Conservation (phyloP, 2,113 vertebrate genomes). For the Cyprinodon variegatus region DNA sequence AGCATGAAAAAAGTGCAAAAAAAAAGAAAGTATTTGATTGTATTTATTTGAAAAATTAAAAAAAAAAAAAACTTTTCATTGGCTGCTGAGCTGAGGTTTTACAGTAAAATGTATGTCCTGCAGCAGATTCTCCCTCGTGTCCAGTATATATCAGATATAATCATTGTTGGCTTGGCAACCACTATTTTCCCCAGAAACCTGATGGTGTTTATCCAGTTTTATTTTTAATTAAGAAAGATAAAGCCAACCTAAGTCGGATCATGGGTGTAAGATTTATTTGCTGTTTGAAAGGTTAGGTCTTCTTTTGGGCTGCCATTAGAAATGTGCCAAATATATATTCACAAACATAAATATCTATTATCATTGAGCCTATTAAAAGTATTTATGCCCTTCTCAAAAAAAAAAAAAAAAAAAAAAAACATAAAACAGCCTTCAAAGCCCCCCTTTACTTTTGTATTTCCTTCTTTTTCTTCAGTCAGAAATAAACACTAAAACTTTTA, state of each 20-base stretch:
- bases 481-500: no score
- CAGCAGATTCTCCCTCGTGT: conserved; percentile 45
- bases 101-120: conserved; percentile 30
- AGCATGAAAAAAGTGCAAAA: conserved; percentile 4
- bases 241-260: conserved; percentile 38
- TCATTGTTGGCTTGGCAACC: conserved; percentile 47
- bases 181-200: conserved; percentile 55
- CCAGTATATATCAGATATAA: conserved; percentile 36
- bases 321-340: conserved; percentile 21
- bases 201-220: conserved; percentile 60
- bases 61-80: conserved; percentile 7
- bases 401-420: conserved; percentile 1
- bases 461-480: not conserved
- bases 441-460: not conserved
- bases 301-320: conserved; percentile 13
- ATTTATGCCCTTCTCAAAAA: conserved; percentile 1
- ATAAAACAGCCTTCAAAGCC: conserved; percentile 20
- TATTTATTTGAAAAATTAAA: no score
- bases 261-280: conserved; percentile 42
- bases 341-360: conserved; percentile 11
- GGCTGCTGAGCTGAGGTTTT: conserved; percentile 40
- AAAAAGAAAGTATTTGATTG: conserved; percentile 17
- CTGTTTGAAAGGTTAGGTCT: conserved; percentile 31
- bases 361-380: conserved; percentile 20
- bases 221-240: conserved; percentile 51